Base-by-base conservation (phyloP, 2,113 vertebrate genomes). In the Eulacestoma nigropectus region DNA sequence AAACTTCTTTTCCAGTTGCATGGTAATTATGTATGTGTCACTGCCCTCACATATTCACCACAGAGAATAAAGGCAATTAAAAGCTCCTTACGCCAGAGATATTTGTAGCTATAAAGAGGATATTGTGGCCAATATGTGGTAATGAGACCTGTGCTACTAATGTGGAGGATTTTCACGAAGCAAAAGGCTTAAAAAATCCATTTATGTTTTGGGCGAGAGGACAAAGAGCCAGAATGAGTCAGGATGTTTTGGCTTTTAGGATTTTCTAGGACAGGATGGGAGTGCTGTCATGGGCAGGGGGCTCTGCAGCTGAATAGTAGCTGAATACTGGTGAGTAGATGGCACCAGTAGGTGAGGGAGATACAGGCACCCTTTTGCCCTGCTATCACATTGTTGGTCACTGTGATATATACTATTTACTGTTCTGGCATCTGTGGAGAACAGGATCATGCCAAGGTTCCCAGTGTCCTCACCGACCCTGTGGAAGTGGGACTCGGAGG, bases 61-160 rank as follows among this genome's bases (percentile, higher is more conserved):
- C 33, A 30, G 70, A 93, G 50, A 90, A 86, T 63, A 90, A 90
- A 90, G n/a, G 59, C 81, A 86, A 92, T 90, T 77, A 92, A 79
- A 70, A 88, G 26, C 47, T 59, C 63, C 59, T 80, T 95, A 65
- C 3, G 55, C 23, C 55, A 77, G 64, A 93, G 70, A 50, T 86
- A 77, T 56, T 42, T 84, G 84, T 50, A 86, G 46, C 56, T 81
- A 47, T 77, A 74, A 90, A 92, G 56, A 89, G 47, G 50, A 50
- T 70, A 90, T 67, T 63, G 90, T 59, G 76, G 74, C 64, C 64
- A 70, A 35, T 56, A 41, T 10, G 33, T 78, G 39, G 8, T 70
- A 84, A 92, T 62, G 35, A 89, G 39, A 55, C 37, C 42, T 84
- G 46, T 49, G 72, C 20, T 88, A 53, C 20, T 68, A 88, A 56